Evolutionary conservation across 2,888 invertebrate species (phyloP).

Genomic region (Drosophila paracracens): DNA sequence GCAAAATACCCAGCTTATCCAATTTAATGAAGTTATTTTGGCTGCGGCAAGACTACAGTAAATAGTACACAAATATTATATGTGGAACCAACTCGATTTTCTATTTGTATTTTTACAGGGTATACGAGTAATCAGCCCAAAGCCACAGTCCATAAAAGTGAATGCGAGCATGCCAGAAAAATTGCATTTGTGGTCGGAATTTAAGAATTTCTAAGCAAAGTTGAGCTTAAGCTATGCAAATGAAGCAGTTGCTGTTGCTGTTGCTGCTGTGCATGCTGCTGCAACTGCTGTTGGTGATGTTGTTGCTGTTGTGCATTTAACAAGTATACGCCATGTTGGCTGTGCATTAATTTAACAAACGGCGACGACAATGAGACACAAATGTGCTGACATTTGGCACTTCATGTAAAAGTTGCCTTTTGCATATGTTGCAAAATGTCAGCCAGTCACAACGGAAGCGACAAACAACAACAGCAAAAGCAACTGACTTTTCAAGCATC

Average conservation of each 20-base stretch:
- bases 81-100: background rate
- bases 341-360: constrained; percentile 64
- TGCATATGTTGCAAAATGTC: constrained; percentile 56
- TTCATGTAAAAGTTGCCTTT: constrained; percentile 59
- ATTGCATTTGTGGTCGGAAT: constrained; percentile 17
- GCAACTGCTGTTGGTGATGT: constrained; percentile 14
- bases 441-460: constrained; percentile 37
- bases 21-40: background rate
- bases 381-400: constrained; percentile 76
- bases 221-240: constrained; percentile 55
- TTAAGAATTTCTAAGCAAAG: constrained; percentile 24
- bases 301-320: constrained; percentile 60
- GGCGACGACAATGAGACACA: constrained; percentile 55
- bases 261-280: constrained; percentile 27
- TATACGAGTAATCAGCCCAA: constrained; percentile 2
- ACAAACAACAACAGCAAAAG: constrained; percentile 24
- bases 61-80: background rate
- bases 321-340: constrained; percentile 75
- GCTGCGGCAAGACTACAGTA: background rate
- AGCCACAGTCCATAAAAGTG: constrained; percentile 26
- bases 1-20: background rate
- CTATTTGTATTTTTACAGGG: constrained; percentile 6
- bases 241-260: constrained; percentile 13
- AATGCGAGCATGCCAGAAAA: constrained; percentile 21
- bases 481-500: constrained; percentile 49